These are phyloP conservation scores for Cyphomyrus plagiostoma DNA, from an alignment of 2,113 vertebrate species.

Conservation along the genomic window DNA sequence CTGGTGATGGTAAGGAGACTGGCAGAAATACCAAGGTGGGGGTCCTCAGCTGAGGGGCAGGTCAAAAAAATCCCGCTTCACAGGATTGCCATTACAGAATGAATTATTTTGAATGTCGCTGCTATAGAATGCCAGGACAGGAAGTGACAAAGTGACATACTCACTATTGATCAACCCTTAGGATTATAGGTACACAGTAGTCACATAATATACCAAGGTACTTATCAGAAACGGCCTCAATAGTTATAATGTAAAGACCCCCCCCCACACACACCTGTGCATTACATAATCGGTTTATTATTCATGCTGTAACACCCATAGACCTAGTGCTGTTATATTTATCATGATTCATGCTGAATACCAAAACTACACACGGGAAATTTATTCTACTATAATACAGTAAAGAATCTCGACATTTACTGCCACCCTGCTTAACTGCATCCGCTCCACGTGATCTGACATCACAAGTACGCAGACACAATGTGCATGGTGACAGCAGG, in stretches of 20 bases:
- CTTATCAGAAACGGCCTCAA: neutral
- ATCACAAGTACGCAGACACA: neutral
- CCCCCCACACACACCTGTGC: neutral
- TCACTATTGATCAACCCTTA: neutral
- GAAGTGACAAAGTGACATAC: neutral
- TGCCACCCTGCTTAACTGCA: neutral
- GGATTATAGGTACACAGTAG: neutral
- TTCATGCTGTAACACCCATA: neutral
- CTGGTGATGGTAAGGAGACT: neutral
- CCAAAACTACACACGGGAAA: neutral
- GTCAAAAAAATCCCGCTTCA: neutral
- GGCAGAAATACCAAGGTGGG: neutral
- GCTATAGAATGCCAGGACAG: neutral
- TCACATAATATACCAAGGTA: neutral
- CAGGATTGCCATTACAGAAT: neutral
- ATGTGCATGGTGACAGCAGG: neutral
- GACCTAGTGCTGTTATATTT: neutral
- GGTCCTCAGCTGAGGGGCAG: neutral
- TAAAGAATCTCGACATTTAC: neutral
- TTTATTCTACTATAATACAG: neutral
- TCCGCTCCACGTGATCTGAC: neutral
- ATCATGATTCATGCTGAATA: neutral
- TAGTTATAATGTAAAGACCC: neutral
- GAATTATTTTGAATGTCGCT: neutral
- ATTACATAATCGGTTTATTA: neutral